Evolutionary conservation across 2,113 vertebrate species (phyloP).

Genomic region (Colius striatus): DNA sequence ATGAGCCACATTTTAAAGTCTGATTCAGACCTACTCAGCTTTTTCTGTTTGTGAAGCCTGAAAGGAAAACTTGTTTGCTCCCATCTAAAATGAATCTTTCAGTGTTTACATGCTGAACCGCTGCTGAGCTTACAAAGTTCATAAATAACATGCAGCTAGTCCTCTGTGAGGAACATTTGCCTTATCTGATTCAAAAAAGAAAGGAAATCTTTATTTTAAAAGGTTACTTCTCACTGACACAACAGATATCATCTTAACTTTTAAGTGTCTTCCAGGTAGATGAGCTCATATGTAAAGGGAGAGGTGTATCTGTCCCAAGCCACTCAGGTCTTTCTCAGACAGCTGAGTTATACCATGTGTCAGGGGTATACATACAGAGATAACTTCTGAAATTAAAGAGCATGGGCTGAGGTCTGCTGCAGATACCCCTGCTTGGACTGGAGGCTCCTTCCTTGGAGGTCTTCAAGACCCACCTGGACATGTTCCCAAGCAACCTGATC

Average conservation of each 20-base stretch:
- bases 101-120: conserved; percentile 8
- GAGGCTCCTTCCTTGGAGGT: no score
- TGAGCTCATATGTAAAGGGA: not conserved
- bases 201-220: conserved; percentile 1
- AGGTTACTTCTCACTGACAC: not conserved
- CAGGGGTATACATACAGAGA: not conserved
- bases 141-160: not conserved
- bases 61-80: conserved; percentile 11
- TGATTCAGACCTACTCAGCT: conserved; percentile 40
- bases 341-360: not conserved
- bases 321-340: not conserved
- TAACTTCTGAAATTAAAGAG: not conserved
- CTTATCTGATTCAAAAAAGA: not conserved
- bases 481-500: no score
- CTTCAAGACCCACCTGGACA: no score
- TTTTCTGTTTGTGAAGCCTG: not conserved
- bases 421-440: not conserved
- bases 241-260: not conserved
- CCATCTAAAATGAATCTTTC: conserved; percentile 1
- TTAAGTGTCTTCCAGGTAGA: not conserved
- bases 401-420: not conserved
- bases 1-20: conserved; percentile 8
- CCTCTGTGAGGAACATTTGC: not conserved
- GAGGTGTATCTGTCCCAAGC: not conserved
- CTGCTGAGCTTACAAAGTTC: conserved; percentile 41